Percentiles rank a stretch among this genome's conserved stretches.
These are phyloP conservation scores for Scopus umbretta DNA, from an alignment of 2,113 vertebrate genomes.

Conservation along the genomic window DNA sequence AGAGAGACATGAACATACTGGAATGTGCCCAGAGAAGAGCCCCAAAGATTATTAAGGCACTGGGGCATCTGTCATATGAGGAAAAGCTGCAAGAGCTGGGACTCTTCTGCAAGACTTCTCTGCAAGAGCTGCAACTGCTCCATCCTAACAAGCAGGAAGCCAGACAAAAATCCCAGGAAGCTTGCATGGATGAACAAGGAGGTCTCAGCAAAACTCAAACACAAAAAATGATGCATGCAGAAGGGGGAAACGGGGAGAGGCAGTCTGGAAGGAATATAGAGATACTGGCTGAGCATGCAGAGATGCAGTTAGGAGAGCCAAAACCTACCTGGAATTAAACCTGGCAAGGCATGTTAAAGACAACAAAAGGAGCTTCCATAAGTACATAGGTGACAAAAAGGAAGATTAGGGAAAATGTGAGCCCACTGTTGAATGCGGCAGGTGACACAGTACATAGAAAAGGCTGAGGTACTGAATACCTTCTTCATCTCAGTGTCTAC, in stretches of 20 bases:
- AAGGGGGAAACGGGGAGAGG: neutral
- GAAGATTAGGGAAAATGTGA: neutral
- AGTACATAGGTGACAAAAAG: neutral
- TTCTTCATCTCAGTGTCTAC: neutral
- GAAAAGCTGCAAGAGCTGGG: neutral
- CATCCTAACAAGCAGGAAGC: rapidly evolving
- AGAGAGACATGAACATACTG: neutral
- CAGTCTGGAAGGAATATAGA: neutral
- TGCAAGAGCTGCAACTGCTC: neutral
- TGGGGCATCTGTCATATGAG: neutral
- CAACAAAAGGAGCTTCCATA: neutral
- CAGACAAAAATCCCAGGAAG: neutral
- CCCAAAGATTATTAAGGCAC: neutral
- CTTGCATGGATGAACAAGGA: neutral
- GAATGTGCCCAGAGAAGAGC: neutral
- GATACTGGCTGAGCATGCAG: neutral
- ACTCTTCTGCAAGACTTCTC: too few relatives aligned
- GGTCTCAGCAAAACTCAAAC: neutral
- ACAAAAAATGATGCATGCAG: neutral
- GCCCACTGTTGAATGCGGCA: neutral
- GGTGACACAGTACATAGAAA: neutral
- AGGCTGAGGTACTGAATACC: neutral
- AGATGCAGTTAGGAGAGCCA: neutral
- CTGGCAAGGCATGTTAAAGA: neutral
- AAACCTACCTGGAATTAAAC: neutral